Percentiles rank a stretch among this genome's conserved stretches.
phyloP scores from a whole-genome alignment of 1,140 invertebrate genomes.

The Zophobas morio region DNA sequence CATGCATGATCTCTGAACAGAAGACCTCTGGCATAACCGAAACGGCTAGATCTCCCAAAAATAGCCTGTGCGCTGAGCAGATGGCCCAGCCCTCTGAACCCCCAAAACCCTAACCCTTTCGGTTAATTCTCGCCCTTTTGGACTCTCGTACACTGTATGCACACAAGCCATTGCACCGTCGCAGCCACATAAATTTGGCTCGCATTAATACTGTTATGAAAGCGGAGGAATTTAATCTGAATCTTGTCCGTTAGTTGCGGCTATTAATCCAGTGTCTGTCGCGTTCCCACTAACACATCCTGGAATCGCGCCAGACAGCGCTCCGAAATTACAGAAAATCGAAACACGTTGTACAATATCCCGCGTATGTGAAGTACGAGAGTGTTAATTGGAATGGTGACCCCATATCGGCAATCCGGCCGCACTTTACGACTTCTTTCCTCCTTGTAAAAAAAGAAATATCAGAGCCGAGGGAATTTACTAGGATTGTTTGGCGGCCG shows the following conservation, averaged over 20 bases:
- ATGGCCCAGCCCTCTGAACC: too few species aligned
- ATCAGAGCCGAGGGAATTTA: too few species aligned
- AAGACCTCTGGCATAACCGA: too few species aligned
- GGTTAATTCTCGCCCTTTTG: too few species aligned
- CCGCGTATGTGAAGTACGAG: not conserved
- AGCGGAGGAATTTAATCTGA: conserved; percentile 43
- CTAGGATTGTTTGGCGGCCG: too few species aligned
- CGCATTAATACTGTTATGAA: conserved; percentile 45
- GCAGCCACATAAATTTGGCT: conserved; percentile 33
- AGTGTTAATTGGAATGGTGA: conserved; percentile 21
- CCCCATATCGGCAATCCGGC: not conserved
- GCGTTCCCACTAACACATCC: conserved; percentile 23
- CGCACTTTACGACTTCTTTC: too few species aligned
- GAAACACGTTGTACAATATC: conserved; percentile 24
- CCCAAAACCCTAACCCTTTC: too few species aligned
- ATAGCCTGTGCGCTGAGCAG: too few species aligned
- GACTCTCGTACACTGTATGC: not conserved
- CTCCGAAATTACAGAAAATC: conserved; percentile 29
- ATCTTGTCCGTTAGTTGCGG: conserved; percentile 39
- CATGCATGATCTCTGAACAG: too few species aligned
- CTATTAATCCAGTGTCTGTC: conserved; percentile 43
- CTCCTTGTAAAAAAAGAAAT: too few species aligned
- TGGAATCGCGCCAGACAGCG: conserved; percentile 25
- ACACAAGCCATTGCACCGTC: conserved; percentile 16
- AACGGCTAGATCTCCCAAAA: too few species aligned